Base-by-base conservation (phyloP, 23 tunicate genomes). In the Pegea sp. region DNA sequence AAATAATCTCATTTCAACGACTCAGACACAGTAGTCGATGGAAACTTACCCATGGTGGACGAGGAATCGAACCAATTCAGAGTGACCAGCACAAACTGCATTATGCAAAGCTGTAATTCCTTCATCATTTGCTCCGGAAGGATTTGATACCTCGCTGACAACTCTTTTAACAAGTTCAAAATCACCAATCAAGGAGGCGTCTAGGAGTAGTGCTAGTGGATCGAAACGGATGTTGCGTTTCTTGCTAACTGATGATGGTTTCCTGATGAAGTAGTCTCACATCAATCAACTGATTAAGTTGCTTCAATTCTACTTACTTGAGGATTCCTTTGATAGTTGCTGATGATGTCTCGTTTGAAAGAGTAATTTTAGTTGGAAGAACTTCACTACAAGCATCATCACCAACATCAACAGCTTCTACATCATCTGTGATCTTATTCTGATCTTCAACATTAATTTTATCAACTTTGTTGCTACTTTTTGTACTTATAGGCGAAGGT, bases 81-180 rank as follows among this genome's bases (percentile, higher is more conserved):
- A 65, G 34, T 87, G 88, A 29, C 96, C 88, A 20, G 96, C 96
- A 50, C 96, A 87, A n/a, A 87, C 96, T 0, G 96, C 96, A 52
- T 87, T 87, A 38, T 87, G 96, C 28, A 87, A 68, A 3, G 96
- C 88, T 3, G 96, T 87, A 68, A 87, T 87, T n/a, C 96, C 96
- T 53, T 87, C 96, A 60, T 87, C 96, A 56, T 87, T 87, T 16
- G 96, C 96, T 2, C 88, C 87, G 61, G 88, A 75, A 5, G 88
- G 66, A 34, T 87, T 71, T 20, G 70, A 29, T 7, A 87, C 96
- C 23, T 65, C 56, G 33, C 62, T 65, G 30, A 87, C 74, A 27
- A 73, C 70, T 25, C 46, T 8, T 30, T 62, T 69, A 22, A 87
- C 96, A 60, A 87, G 54, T 5, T 87, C 88, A 65, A 75, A 75